Base-by-base conservation (phyloP, 1,140 invertebrate species). In the Oedothorax gibbosus region DNA sequence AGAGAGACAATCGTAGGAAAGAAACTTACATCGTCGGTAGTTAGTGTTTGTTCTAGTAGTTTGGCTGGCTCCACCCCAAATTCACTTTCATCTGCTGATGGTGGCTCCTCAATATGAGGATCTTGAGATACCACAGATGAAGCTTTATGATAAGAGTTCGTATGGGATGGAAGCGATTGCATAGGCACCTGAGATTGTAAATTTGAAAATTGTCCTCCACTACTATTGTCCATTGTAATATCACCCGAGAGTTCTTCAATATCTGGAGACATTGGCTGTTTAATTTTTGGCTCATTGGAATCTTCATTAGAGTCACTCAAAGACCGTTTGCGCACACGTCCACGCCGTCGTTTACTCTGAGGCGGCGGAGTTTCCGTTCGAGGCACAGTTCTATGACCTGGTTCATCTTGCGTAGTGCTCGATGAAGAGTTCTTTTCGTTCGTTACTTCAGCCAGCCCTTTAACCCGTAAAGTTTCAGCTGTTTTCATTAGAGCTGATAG, bases 391-490 rank as follows among this genome's bases (percentile, higher is more conserved):
- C 79, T 65, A 51, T 73, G 72, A 20, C 15, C 51, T 53, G 79
- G 69, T 66, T 65, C 62, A 15, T 84, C 72, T 60, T 69, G 51
- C n/a, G 84, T 21, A 35, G 15, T n/a, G 56, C 10, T 57, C 12
- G 50, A 54, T 56, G 15, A 18, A 35, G 69, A 76, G 35, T 65
- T 57, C 18, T 84, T 84, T 35, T 84, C 81, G 68, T 76, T 84
- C 21, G 87, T 79, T n/a, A 88, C 95, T 90, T 97, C 95, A 66
- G 95, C 95, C 21, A 97, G 90, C 49, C 95, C 96, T 91, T 92
- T 96, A 60, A 97, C 96, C 89, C 95, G 94, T 12, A 97, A 90
- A 54, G 94, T 93, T 89, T 96, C 94, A 0, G 96, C 96, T 0
- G 96, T 93, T 89, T 94, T 94, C 86, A 97, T 92, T 11, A 97